phyloP scores from a whole-genome alignment of 1,140 invertebrate species.

The Drosophila funebris region DNA sequence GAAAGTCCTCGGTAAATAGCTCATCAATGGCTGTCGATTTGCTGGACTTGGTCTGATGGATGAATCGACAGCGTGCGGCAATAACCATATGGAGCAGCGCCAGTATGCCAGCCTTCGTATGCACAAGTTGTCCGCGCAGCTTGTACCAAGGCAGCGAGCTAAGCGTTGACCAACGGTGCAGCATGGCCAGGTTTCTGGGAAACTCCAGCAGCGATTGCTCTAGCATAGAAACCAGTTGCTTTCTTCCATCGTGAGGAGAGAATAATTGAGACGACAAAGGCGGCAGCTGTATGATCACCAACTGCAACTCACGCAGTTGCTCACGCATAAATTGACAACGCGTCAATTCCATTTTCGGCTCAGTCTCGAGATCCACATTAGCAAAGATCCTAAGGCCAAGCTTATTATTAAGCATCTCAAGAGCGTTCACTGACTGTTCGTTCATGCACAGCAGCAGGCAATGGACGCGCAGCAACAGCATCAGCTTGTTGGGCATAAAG shows the following conservation, averaged over 20 bases:
- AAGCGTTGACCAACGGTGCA: constrained; percentile 68
- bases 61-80: constrained; percentile 53
- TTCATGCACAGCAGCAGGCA: constrained; percentile 62
- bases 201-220: constrained; percentile 83
- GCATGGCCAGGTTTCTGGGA: constrained; percentile 86
- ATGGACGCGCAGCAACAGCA: constrained; percentile 26
- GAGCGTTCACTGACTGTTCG: constrained; percentile 49
- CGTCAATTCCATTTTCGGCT: neutral
- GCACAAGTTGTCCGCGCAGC: constrained; percentile 45
- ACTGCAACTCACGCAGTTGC: constrained; percentile 83
- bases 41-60: neutral
- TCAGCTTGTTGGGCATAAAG: constrained; percentile 33
- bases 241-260: neutral
- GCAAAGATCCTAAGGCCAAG: neutral
- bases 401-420: constrained; percentile 58
- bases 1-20: neutral
- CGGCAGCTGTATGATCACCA: constrained; percentile 83
- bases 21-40: neutral
- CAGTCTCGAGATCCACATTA: neutral
- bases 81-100: constrained; percentile 62
- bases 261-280: neutral
- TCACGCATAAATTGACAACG: constrained; percentile 81
- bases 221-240: constrained; percentile 72
- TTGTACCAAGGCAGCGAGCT: constrained; percentile 58
- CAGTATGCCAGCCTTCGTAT: constrained; percentile 54